phyloP scores from a whole-genome alignment of 2,113 vertebrate genomes.

The Sander vitreus region DNA sequence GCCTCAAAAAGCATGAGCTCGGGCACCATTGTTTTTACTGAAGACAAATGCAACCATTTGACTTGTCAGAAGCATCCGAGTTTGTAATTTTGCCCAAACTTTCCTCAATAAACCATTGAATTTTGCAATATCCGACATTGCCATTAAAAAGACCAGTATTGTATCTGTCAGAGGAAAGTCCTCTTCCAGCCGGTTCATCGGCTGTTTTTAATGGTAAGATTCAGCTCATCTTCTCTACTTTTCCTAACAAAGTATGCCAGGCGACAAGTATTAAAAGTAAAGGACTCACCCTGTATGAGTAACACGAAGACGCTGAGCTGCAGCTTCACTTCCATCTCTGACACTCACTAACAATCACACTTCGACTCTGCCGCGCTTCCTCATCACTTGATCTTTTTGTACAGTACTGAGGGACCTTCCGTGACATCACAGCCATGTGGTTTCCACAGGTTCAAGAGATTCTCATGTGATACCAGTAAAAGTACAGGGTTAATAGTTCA shows the following conservation, averaged over 20 bases:
- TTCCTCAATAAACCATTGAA: background rate
- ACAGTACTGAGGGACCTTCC: conserved; percentile 69
- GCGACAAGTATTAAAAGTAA: conserved; percentile 5
- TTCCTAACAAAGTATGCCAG: background rate
- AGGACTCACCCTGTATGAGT: conserved; percentile 75
- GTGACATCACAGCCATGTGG: conserved; percentile 82
- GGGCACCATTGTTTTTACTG: background rate
- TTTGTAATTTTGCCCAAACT: background rate
- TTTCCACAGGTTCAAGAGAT: conserved; percentile 66
- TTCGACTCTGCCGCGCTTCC: conserved; percentile 70
- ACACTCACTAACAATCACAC: conserved; percentile 32
- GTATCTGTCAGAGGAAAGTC: background rate
- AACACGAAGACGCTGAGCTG: conserved; percentile 62
- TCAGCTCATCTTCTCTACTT: background rate
- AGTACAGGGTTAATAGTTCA: conserved; percentile 19
- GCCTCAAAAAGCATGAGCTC: background rate
- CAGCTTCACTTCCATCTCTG: conserved; percentile 70
- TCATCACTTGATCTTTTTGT: conserved; percentile 64
- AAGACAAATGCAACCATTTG: background rate
- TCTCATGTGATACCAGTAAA: conserved; percentile 36
- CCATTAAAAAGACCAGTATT: background rate
- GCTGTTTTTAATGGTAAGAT: background rate
- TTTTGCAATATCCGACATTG: background rate
- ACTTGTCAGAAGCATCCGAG: background rate
- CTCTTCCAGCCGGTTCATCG: background rate